These are phyloP conservation scores for Penelope pileata DNA, from an alignment of 2,113 vertebrate genomes.

Conservation along the genomic window DNA sequence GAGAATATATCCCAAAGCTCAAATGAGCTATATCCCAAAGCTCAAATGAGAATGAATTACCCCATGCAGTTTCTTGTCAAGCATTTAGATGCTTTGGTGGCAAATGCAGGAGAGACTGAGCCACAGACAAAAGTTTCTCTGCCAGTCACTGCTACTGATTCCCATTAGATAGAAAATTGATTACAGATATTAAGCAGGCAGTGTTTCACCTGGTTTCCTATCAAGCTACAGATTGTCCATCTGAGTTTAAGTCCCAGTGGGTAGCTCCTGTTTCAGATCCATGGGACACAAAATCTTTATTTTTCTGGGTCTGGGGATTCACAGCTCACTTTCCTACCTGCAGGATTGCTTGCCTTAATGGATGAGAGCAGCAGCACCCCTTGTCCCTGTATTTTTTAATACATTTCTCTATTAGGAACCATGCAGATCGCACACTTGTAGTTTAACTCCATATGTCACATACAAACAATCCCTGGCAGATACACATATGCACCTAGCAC, in stretches of 20 bases:
- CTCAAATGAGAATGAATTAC: neutral
- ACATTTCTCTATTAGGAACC: neutral
- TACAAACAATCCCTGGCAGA: neutral
- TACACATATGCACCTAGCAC: neutral
- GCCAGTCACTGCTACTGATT: neutral
- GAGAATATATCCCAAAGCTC: neutral
- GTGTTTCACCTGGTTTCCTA: neutral
- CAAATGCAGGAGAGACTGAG: neutral
- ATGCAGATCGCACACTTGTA: neutral
- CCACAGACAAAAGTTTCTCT: neutral
- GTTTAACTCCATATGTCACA: neutral
- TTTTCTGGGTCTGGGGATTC: neutral
- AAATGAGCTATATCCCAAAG: too few relatives aligned
- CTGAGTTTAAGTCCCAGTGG: neutral
- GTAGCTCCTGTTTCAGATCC: neutral
- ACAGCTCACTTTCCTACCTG: neutral
- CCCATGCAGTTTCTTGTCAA: neutral
- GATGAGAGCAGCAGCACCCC: neutral
- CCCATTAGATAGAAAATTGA: neutral
- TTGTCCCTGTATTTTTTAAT: neutral
- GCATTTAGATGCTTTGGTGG: neutral
- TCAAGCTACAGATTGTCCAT: neutral
- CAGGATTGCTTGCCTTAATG: neutral
- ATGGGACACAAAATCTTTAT: neutral
- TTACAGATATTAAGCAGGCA: neutral